Percentiles rank a stretch among this genome's conserved stretches.
Conservation (phyloP, 2,797 vertebrate genomes). For the Scolopax bukidnonensis region DNA sequence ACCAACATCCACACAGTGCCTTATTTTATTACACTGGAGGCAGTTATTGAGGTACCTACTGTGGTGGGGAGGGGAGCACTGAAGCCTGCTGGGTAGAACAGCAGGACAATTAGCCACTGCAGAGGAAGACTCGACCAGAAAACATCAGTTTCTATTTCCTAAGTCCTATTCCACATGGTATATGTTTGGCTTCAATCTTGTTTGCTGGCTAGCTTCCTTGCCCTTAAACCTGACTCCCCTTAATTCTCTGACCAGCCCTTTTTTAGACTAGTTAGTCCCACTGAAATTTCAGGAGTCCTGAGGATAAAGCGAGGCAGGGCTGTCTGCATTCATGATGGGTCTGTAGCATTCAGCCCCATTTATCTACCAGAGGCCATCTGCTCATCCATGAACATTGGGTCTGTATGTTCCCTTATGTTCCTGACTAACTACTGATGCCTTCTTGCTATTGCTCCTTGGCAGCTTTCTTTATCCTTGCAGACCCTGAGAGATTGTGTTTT, state of each 20-base stretch:
- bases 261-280: not conserved
- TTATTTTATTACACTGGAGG: not conserved
- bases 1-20: not conserved
- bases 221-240: not conserved
- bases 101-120: no score
- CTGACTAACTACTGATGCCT: not conserved
- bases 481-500: not conserved
- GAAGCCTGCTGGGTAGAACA: not conserved
- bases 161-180: not conserved
- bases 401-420: not conserved
- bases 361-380: not conserved
- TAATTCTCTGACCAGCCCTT: not conserved
- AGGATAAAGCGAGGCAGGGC: not conserved
- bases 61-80: not conserved
- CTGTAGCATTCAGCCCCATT: accelerated
- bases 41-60: not conserved
- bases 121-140: not conserved
- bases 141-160: not conserved
- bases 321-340: not conserved
- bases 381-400: not conserved
- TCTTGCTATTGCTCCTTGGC: not conserved
- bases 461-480: not conserved
- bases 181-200: not conserved
- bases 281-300: not conserved
- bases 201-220: not conserved